These are phyloP conservation scores for Gallinago stenura DNA, from an alignment of 2,797 vertebrate genomes.

Conservation along the genomic window DNA sequence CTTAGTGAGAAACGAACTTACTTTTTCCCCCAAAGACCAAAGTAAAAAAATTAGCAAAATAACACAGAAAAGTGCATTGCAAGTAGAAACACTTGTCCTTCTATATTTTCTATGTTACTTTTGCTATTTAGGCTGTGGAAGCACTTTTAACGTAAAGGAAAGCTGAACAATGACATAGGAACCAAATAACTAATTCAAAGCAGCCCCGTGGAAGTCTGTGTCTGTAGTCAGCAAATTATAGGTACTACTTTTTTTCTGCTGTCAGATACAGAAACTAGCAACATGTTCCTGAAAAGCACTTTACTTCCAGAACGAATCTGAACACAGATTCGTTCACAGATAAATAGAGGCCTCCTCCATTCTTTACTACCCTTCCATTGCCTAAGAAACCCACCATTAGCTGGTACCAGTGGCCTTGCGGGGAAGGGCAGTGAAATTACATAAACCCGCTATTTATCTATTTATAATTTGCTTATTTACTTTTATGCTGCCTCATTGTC, in stretches of 20 bases:
- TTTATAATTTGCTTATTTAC: constrained; percentile 10
- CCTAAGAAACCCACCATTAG: neutral
- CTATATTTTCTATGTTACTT: neutral
- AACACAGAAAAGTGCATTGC: neutral
- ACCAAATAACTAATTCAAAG: neutral
- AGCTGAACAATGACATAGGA: neutral
- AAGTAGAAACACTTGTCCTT: neutral
- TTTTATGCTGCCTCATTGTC: neutral
- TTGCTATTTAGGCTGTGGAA: neutral
- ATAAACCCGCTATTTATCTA: neutral
- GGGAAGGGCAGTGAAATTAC: neutral
- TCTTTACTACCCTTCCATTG: neutral
- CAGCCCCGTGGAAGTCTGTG: neutral
- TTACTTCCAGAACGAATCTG: neutral
- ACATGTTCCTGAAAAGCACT: neutral
- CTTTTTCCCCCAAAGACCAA: neutral
- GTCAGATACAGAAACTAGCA: neutral
- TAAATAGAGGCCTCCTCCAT: neutral
- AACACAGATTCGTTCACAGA: neutral
- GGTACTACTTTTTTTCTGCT: neutral
- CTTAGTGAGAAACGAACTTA: neutral
- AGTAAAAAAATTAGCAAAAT: neutral
- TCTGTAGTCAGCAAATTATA: neutral
- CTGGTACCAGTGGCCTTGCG: neutral
- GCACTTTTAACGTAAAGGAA: neutral